These are phyloP conservation scores for Cotesia typhae DNA, from an alignment of 1,140 invertebrate genomes.

Conservation along the genomic window DNA sequence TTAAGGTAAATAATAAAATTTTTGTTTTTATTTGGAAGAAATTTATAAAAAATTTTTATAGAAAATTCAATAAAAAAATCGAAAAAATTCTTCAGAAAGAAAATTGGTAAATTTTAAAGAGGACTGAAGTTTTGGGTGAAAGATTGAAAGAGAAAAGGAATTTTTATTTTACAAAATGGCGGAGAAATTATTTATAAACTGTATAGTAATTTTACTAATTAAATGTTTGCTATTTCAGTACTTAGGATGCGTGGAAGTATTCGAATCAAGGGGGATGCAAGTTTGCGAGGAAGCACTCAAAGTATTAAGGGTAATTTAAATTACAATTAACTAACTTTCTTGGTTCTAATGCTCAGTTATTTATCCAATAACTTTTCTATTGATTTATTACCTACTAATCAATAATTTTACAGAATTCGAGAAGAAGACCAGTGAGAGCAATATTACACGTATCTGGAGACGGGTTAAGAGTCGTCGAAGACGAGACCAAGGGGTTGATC, in stretches of 20 bases:
- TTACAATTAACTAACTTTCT: conserved; percentile 35
- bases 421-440: conserved; percentile 85
- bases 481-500: conserved; percentile 97
- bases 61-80: too few relatives aligned
- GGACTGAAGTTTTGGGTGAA: too few relatives aligned
- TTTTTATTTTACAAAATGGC: too few relatives aligned
- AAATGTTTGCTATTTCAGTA: conserved; percentile 73
- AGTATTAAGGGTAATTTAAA: conserved; percentile 77
- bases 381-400: too few relatives aligned
- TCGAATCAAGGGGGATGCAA: conserved; percentile 98
- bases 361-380: too few relatives aligned
- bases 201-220: conserved; percentile 19
- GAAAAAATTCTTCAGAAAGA: too few relatives aligned
- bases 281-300: conserved; percentile 99
- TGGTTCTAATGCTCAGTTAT: too few relatives aligned
- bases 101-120: too few relatives aligned
- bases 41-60: background rate
- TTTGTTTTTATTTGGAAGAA: background rate
- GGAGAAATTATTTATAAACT: too few relatives aligned
- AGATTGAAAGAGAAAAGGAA: too few relatives aligned
- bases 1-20: conserved; percentile 75
- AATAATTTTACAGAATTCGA: conserved; percentile 76
- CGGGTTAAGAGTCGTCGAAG: conserved; percentile 96
- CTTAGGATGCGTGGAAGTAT: conserved; percentile 98
- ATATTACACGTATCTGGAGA: conserved; percentile 97